Evolutionary conservation across 2,797 vertebrate species (phyloP).

Genomic region (Chaenodraco wilsoni): DNA sequence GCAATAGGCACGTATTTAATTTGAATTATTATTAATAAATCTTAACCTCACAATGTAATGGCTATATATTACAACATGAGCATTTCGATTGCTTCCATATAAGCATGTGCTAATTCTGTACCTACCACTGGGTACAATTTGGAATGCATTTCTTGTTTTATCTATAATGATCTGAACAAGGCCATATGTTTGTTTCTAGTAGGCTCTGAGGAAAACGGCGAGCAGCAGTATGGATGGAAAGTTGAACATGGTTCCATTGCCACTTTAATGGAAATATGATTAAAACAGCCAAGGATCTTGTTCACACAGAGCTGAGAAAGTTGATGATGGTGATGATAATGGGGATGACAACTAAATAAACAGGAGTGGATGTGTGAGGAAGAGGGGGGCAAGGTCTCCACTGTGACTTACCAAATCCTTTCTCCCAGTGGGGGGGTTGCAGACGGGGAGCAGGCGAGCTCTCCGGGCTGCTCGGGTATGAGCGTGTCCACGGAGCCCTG

Average conservation of each 20-base stretch:
- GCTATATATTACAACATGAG: neutral
- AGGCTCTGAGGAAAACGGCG: too few species aligned
- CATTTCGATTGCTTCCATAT: neutral
- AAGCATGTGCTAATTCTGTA: neutral
- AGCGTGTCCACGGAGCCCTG: conserved; percentile 90
- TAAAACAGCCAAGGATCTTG: conserved; percentile 34
- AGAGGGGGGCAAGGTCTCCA: conserved; percentile 26
- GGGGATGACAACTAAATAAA: conserved; percentile 43
- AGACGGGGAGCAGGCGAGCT: conserved; percentile 83
- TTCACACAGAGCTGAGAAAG: conserved; percentile 41
- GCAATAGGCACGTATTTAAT: neutral
- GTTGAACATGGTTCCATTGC: conserved; percentile 13
- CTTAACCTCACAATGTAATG: neutral
- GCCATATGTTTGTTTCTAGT: too few species aligned
- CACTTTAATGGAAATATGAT: conserved; percentile 23
- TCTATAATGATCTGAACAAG: neutral
- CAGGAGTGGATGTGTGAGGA: conserved; percentile 24
- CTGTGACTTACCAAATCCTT: conserved; percentile 88
- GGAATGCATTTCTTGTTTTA: neutral
- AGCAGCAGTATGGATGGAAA: neutral
- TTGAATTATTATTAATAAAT: neutral
- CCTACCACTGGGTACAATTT: neutral
- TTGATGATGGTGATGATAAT: conserved; percentile 46
- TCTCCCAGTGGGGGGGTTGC: conserved; percentile 87
- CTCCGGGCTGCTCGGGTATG: conserved; percentile 88